Evolutionary conservation across 1,140 invertebrate species (phyloP).

Genomic region (Paraescarpia echinospica): DNA sequence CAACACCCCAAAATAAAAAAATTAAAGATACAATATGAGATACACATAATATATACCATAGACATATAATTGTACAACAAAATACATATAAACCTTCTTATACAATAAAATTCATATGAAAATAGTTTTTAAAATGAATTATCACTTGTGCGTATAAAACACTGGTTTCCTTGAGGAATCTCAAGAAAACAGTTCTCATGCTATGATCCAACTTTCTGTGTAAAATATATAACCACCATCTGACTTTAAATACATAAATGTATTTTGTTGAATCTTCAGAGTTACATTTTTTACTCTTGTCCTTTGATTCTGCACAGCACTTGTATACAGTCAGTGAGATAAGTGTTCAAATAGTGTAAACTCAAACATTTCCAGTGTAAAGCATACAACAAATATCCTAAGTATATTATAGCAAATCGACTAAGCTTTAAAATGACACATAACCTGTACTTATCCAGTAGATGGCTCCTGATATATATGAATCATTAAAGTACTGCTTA

Average conservation of each 20-base stretch:
- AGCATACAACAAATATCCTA: too few species aligned
- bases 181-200: background rate
- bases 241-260: background rate
- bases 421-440: too few species aligned
- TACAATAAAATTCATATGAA: background rate
- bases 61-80: background rate
- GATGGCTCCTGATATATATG: too few species aligned
- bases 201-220: background rate
- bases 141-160: background rate
- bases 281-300: background rate
- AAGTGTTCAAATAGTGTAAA: too few species aligned
- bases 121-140: background rate
- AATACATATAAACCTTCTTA: background rate
- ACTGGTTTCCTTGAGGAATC: background rate
- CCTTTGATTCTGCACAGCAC: too few species aligned
- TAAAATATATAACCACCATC: background rate
- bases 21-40: too few species aligned
- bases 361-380: too few species aligned
- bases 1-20: too few species aligned
- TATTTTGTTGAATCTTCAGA: background rate
- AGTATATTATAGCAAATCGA: too few species aligned
- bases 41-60: background rate
- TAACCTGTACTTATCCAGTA: too few species aligned
- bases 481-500: too few species aligned
- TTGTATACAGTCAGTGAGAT: too few species aligned